A percentile compares a stretch with the other conserved stretches of the same genome.
These are phyloP conservation scores for Zaprionus vittiger DNA, from an alignment of 1,140 invertebrate genomes.

Conservation along the genomic window DNA sequence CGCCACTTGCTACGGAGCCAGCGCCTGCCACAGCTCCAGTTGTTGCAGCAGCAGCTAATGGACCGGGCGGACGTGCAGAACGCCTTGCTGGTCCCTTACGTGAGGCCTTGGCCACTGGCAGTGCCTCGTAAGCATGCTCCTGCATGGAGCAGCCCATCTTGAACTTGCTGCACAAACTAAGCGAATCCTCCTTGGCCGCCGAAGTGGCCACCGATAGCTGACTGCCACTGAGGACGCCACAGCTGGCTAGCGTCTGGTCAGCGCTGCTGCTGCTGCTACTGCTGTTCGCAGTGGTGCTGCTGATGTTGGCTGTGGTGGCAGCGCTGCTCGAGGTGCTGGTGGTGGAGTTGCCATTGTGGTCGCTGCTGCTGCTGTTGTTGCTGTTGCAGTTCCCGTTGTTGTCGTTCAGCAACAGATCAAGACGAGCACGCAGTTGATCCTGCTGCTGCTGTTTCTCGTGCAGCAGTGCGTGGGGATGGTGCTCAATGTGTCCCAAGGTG, in stretches of 20 bases:
- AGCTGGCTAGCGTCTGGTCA: conserved; percentile 69
- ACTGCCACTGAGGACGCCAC: conserved; percentile 61
- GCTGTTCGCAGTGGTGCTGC: conserved; percentile 84
- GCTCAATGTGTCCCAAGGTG: conserved; percentile 50
- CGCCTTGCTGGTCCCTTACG: conserved; percentile 89
- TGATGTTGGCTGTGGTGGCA: conserved; percentile 81
- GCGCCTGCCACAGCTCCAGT: conserved; percentile 86
- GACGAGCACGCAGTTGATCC: conserved; percentile 92
- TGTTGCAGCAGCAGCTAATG: conserved; percentile 27
- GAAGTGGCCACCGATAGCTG: conserved; percentile 77
- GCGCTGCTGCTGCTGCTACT: conserved; percentile 69
- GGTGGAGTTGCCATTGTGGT: conserved; percentile 84
- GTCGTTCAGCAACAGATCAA: conserved; percentile 93
- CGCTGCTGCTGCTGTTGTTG: conserved; percentile 67
- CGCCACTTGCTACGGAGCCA: conserved; percentile 94
- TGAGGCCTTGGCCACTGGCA: conserved; percentile 86
- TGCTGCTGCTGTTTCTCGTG: conserved; percentile 77
- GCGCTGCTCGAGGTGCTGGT: conserved; percentile 85
- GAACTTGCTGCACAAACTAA: conserved; percentile 76
- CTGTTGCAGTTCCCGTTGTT: conserved; percentile 74
- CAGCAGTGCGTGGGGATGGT: conserved; percentile 54
- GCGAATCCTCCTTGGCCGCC: conserved; percentile 65
- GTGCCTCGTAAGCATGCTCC: conserved; percentile 59
- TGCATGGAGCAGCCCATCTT: conserved; percentile 67
- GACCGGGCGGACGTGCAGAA: conserved; percentile 87